phyloP scores from a whole-genome alignment of 1,140 invertebrate species.

The Acromyrmex charruanus region DNA sequence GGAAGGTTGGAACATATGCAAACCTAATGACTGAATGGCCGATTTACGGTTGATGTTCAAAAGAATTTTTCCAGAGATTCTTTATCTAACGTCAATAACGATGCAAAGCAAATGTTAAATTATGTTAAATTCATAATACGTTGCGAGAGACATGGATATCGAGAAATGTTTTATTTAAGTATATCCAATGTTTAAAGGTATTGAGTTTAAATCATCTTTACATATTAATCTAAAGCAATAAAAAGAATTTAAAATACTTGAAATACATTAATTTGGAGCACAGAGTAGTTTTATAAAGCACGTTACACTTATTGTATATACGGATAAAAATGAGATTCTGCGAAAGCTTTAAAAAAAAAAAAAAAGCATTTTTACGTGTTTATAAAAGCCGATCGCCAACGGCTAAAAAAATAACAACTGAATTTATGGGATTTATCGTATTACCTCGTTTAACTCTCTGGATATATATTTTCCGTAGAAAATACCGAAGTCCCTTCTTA shows the following conservation, averaged over 20 bases:
- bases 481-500: neutral
- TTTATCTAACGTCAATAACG: neutral
- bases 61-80: neutral
- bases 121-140: neutral
- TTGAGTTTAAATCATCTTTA: neutral
- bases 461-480: neutral
- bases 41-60: slow-evolving; percentile 18
- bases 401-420: neutral
- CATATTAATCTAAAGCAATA: neutral
- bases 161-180: neutral
- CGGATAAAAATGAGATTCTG: neutral
- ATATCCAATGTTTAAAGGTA: neutral
- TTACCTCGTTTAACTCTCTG: neutral
- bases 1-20: slow-evolving; percentile 2
- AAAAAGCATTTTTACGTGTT: neutral
- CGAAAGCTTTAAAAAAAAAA: neutral
- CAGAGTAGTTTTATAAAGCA: neutral
- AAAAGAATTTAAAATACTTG: neutral
- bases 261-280: neutral
- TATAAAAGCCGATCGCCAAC: neutral
- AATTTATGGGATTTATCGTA: slow-evolving; percentile 6
- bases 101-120: too few species aligned
- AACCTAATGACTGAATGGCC: neutral
- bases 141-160: neutral
- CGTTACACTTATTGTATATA: neutral